Conservation (phyloP, 2,888 invertebrate species). For the Embidobia sp. region DNA sequence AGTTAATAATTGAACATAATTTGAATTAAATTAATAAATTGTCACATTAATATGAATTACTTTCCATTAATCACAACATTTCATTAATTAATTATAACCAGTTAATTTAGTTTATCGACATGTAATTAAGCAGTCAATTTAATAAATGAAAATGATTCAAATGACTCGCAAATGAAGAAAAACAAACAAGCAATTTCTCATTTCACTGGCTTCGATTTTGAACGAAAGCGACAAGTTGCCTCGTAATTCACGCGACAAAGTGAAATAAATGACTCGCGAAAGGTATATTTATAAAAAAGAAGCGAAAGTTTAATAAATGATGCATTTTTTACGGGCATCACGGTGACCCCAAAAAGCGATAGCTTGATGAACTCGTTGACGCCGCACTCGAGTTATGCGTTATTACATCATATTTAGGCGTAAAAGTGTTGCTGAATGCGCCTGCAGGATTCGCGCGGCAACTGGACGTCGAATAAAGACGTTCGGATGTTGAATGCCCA, state of each 20-base stretch:
- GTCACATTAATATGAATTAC: too few relatives aligned
- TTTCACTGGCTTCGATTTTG: too few relatives aligned
- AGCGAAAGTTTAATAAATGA: slow-evolving; percentile 46
- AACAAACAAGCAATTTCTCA: too few relatives aligned
- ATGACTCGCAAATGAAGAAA: too few relatives aligned
- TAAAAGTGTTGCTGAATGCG: slow-evolving; percentile 10
- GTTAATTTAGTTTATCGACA: too few relatives aligned
- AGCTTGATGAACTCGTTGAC: slow-evolving; percentile 33
- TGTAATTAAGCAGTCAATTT: too few relatives aligned
- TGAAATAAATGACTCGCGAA: slow-evolving; percentile 27
- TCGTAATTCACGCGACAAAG: slow-evolving; percentile 25
- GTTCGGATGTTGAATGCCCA: slow-evolving; percentile 34
- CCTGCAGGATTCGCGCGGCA: slow-evolving; percentile 11
- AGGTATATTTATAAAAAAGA: slow-evolving; percentile 28
- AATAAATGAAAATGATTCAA: too few relatives aligned
- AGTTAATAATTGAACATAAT: too few relatives aligned
- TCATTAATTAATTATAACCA: too few relatives aligned
- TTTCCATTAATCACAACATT: too few relatives aligned
- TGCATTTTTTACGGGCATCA: slow-evolving; percentile 23
- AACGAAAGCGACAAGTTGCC: slow-evolving; percentile 24
- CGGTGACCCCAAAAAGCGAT: slow-evolving; percentile 32
- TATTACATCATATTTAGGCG: slow-evolving; percentile 34
- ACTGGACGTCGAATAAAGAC: slow-evolving; percentile 38
- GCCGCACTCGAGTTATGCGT: slow-evolving; percentile 2
- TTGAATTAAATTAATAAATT: too few relatives aligned